phyloP scores from a whole-genome alignment of 1,140 invertebrate species.

The Helicoverpa zea region DNA sequence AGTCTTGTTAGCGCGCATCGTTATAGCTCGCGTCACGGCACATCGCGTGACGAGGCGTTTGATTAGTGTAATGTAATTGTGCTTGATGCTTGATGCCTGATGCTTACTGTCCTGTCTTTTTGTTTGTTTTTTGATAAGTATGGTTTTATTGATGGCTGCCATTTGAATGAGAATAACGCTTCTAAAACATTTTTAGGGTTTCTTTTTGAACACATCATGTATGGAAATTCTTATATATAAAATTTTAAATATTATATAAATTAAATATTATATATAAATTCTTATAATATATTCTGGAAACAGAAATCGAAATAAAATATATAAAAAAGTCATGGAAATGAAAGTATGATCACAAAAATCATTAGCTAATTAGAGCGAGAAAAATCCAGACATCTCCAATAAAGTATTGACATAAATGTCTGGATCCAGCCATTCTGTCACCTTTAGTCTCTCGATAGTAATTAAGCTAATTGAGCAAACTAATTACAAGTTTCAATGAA shows the following conservation, averaged over 20 bases:
- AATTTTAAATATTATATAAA: too few species aligned
- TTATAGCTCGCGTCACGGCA: constrained; percentile 40
- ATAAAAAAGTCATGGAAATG: not conserved
- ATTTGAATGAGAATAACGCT: too few species aligned
- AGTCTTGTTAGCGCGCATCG: constrained; percentile 51
- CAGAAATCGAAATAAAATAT: not conserved
- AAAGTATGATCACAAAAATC: not conserved
- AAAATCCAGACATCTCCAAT: constrained; percentile 22
- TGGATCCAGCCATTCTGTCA: constrained; percentile 5
- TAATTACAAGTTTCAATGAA: constrained; percentile 35
- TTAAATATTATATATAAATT: too few species aligned
- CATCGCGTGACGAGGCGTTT: constrained; percentile 56
- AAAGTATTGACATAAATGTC: constrained; percentile 15
- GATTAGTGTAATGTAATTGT: constrained; percentile 54
- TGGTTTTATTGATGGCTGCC: not conserved
- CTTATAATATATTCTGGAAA: too few species aligned
- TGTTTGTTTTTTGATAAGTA: constrained; percentile 9
- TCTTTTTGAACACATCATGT: too few species aligned
- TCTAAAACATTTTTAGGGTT: too few species aligned
- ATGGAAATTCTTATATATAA: too few species aligned
- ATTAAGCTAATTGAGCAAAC: constrained; percentile 41
- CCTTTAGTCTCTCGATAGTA: constrained; percentile 20
- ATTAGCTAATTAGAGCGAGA: constrained; percentile 8
- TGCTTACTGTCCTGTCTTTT: not conserved
- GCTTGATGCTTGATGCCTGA: constrained; percentile 20